Evolutionary conservation across 2,113 vertebrate species (phyloP).

Genomic region (Tretioscincus oriximinensis): DNA sequence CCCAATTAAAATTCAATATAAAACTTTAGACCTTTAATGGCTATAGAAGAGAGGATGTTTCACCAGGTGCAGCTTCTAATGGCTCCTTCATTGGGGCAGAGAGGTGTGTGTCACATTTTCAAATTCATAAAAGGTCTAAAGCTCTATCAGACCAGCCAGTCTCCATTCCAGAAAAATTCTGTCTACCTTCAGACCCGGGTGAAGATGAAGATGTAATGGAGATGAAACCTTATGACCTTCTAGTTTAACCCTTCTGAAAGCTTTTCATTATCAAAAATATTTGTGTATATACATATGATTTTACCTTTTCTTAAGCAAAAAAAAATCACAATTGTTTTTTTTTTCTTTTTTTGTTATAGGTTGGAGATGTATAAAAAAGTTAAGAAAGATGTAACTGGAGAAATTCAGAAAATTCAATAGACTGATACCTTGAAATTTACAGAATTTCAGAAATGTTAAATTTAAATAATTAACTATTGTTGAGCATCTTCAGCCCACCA

Average conservation of each 20-base stretch:
- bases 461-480: conserved; percentile 36
- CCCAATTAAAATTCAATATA: too few species aligned
- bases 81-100: too few species aligned
- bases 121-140: too few species aligned
- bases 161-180: too few species aligned
- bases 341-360: conserved; percentile 67
- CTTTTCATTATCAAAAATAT: background rate
- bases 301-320: conserved; percentile 18
- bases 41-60: too few species aligned
- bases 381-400: conserved; percentile 56
- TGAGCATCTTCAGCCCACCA: conserved; percentile 10
- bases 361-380: conserved; percentile 70
- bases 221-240: background rate
- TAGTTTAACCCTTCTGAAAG: background rate
- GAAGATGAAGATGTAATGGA: too few species aligned
- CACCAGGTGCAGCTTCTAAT: too few species aligned
- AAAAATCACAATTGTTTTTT: conserved; percentile 34
- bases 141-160: too few species aligned
- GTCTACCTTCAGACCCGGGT: too few species aligned
- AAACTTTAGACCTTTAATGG: too few species aligned
- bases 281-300: conserved; percentile 6
- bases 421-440: conserved; percentile 46
- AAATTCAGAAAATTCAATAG: conserved; percentile 54
- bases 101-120: too few species aligned
- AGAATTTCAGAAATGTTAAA: conserved; percentile 36